Conservation (phyloP, 1,140 invertebrate species). For the Lepidurus apus region DNA sequence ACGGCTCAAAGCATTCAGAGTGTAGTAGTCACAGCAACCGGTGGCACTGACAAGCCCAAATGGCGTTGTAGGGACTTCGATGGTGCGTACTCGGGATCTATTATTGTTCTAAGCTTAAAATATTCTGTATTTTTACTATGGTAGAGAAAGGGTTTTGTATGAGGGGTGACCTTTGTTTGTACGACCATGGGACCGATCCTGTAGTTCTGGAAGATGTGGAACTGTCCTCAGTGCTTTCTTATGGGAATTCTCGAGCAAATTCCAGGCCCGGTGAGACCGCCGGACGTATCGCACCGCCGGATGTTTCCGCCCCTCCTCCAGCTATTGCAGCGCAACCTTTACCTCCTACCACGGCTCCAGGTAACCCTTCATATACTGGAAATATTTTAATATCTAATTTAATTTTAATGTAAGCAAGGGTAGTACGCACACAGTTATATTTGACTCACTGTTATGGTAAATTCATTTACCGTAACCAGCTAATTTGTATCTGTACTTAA, state of each 20-base stretch:
- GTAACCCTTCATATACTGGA: slow-evolving; percentile 36
- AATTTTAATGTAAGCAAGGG: too few relatives aligned
- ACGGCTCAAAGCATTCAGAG: slow-evolving; percentile 54
- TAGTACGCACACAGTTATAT: too few relatives aligned
- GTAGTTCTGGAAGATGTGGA: slow-evolving; percentile 83
- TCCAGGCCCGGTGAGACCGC: slow-evolving; percentile 49
- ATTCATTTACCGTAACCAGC: too few relatives aligned
- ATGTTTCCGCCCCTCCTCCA: slow-evolving; percentile 49
- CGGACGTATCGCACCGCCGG: slow-evolving; percentile 50
- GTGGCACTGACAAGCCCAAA: slow-evolving; percentile 45
- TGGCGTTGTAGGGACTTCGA: slow-evolving; percentile 66
- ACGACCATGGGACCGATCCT: slow-evolving; percentile 89
- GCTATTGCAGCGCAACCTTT: slow-evolving; percentile 40
- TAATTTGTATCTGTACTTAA: too few relatives aligned
- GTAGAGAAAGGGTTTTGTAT: slow-evolving; percentile 91
- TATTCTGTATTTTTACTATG: slow-evolving; percentile 18
- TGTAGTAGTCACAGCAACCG: slow-evolving; percentile 43
- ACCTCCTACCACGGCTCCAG: slow-evolving; percentile 38
- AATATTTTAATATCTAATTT: neutral
- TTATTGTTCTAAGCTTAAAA: neutral
- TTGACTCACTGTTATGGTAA: too few relatives aligned
- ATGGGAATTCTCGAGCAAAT: slow-evolving; percentile 47
- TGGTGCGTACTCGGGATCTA: slow-evolving; percentile 46
- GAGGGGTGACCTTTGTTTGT: slow-evolving; percentile 88
- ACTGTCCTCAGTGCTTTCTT: slow-evolving; percentile 53